phyloP scores from a whole-genome alignment of 2,113 vertebrate genomes.

The Triplophysa dalaica region DNA sequence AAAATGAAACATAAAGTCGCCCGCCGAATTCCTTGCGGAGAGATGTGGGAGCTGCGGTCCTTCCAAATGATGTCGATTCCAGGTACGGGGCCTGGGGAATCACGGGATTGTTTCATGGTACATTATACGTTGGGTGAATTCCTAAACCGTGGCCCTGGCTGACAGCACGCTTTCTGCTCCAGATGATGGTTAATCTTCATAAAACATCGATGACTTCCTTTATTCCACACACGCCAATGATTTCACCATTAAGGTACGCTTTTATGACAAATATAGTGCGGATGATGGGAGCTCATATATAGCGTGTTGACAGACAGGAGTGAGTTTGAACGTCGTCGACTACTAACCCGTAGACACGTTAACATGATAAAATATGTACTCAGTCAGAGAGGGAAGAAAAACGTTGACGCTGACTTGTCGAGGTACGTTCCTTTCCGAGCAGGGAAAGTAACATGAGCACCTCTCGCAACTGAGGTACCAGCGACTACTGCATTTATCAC shows the following conservation, averaged over 20 bases:
- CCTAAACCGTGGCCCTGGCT: background rate
- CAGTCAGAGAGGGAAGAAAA: background rate
- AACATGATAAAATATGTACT: slow-evolving; percentile 13
- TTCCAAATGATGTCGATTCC: slow-evolving; percentile 14
- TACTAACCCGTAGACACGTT: slow-evolving; percentile 18
- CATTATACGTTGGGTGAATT: background rate
- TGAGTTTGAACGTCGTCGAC: slow-evolving; percentile 22
- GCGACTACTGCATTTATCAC: slow-evolving; percentile 68
- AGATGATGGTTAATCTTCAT: slow-evolving; percentile 34
- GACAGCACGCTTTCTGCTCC: slow-evolving; percentile 20
- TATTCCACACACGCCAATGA: slow-evolving; percentile 35
- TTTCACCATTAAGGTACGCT: slow-evolving; percentile 54
- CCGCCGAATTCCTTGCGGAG: slow-evolving; percentile 36
- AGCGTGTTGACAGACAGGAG: slow-evolving; percentile 4
- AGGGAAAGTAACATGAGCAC: background rate
- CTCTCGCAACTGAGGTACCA: background rate
- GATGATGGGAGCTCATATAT: background rate
- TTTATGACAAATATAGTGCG: slow-evolving; percentile 54
- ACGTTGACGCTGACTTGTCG: slow-evolving; percentile 23
- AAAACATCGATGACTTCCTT: slow-evolving; percentile 32
- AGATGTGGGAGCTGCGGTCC: background rate
- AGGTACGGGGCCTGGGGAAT: background rate
- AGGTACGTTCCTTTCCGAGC: slow-evolving; percentile 3
- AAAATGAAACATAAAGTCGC: slow-evolving; percentile 55
- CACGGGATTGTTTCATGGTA: background rate